A percentile compares a stretch with the other conserved stretches of the same genome.
phyloP scores from a whole-genome alignment of 35 echinoderm and acorn worm genomes.

The Apostichopus japonicus region DNA sequence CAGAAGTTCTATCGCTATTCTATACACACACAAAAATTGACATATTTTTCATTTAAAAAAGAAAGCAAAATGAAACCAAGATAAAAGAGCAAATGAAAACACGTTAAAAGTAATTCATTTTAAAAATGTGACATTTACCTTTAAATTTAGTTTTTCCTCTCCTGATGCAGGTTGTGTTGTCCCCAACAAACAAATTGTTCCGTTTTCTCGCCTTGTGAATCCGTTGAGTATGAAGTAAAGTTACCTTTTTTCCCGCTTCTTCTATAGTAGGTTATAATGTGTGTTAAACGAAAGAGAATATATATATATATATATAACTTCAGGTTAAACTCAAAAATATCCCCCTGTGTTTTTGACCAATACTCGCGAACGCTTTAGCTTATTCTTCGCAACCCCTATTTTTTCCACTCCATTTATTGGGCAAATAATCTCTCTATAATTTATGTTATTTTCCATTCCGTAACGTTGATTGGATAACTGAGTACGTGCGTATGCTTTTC shows the following conservation, averaged over 20 bases:
- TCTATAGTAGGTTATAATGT: not conserved
- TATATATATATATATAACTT: not conserved
- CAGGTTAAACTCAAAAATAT: not conserved
- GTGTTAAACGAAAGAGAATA: too few relatives aligned
- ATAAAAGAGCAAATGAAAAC: too few relatives aligned
- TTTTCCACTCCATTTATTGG: conserved; percentile 22
- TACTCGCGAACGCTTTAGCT: not conserved
- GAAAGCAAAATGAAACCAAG: too few relatives aligned
- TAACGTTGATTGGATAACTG: not conserved
- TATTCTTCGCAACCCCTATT: not conserved
- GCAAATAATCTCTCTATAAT: not conserved
- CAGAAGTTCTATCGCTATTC: too few relatives aligned
- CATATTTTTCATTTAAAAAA: too few relatives aligned
- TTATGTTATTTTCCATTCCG: not conserved
- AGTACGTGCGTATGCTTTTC: not conserved
- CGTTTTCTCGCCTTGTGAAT: not conserved
- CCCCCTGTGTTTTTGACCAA: not conserved
- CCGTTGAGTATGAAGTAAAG: not conserved
- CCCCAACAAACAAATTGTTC: too few relatives aligned
- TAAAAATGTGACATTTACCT: too few relatives aligned
- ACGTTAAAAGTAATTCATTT: too few relatives aligned
- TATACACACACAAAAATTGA: too few relatives aligned
- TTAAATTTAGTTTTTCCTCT: too few relatives aligned
- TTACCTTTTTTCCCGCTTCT: not conserved
- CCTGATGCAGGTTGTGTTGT: too few relatives aligned